These are phyloP conservation scores for Steinernema hermaphroditum DNA, from an alignment of 2,888 invertebrate species.

Conservation along the genomic window DNA sequence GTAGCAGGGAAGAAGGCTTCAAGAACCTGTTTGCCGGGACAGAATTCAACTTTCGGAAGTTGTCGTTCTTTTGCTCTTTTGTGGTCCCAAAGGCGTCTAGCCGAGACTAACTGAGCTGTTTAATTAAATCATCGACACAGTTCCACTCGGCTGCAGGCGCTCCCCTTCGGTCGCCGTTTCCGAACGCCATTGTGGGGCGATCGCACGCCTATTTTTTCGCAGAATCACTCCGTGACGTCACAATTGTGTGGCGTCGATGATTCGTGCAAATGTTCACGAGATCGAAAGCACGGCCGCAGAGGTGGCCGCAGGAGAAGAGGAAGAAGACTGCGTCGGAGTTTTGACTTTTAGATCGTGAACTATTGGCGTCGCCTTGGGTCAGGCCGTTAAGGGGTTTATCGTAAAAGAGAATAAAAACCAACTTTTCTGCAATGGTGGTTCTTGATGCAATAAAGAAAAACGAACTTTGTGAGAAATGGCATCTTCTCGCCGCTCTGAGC, in stretches of 20 bases:
- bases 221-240: conserved; percentile 13
- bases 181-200: background rate
- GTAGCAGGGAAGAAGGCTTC: background rate
- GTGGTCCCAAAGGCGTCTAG: background rate
- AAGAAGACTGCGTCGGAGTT: too few species aligned
- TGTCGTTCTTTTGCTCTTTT: background rate
- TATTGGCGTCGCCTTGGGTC: too few species aligned
- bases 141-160: conserved; percentile 9
- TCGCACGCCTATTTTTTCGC: conserved; percentile 17
- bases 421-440: too few species aligned
- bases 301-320: background rate
- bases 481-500: too few species aligned
- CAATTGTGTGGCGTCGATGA: background rate
- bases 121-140: conserved; percentile 30
- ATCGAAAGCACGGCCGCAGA: background rate
- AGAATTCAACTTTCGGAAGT: background rate
- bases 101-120: background rate
- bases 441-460: too few species aligned
- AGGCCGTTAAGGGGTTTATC: too few species aligned
- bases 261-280: conserved; percentile 15
- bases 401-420: too few species aligned
- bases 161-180: background rate
- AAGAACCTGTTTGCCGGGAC: too few species aligned
- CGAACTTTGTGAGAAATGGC: too few species aligned
- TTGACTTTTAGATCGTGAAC: too few species aligned